These are phyloP conservation scores for Noctua pronuba DNA, from an alignment of 2,888 invertebrate species.

Conservation along the genomic window DNA sequence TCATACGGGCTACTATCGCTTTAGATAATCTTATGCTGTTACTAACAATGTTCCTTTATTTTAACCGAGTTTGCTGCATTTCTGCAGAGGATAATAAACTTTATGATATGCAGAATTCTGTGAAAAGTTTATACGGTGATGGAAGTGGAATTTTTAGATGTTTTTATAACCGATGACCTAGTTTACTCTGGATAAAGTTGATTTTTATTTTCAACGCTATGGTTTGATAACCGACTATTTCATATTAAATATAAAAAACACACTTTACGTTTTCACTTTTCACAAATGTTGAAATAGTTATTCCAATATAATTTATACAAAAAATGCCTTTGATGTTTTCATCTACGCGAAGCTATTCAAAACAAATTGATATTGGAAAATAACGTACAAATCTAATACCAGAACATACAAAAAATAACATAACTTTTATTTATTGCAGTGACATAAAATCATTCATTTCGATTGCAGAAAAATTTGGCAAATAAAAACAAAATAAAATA, in stretches of 20 bases:
- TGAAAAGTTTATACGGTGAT: slow-evolving; percentile 5
- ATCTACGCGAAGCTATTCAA: neutral
- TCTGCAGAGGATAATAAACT: slow-evolving; percentile 11
- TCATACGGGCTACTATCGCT: slow-evolving; percentile 20
- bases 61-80: slow-evolving; percentile 11
- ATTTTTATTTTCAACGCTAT: neutral
- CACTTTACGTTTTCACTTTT: too few species aligned
- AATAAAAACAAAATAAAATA: neutral
- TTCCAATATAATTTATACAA: neutral
- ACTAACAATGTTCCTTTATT: slow-evolving; percentile 33
- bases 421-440: neutral
- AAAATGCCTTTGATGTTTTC: neutral
- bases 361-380: slow-evolving; percentile 14
- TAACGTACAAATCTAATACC: neutral
- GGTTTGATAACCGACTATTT: neutral
- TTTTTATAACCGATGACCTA: neutral
- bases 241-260: too few species aligned
- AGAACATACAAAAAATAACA: neutral
- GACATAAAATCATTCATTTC: neutral
- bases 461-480: neutral
- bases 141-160: neutral
- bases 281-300: neutral
- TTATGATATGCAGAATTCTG: slow-evolving; percentile 5
- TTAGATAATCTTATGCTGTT: slow-evolving; percentile 28
- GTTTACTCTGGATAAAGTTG: neutral